Conservation (phyloP, 2,888 invertebrate genomes). For the Crocallis elinguaria region DNA sequence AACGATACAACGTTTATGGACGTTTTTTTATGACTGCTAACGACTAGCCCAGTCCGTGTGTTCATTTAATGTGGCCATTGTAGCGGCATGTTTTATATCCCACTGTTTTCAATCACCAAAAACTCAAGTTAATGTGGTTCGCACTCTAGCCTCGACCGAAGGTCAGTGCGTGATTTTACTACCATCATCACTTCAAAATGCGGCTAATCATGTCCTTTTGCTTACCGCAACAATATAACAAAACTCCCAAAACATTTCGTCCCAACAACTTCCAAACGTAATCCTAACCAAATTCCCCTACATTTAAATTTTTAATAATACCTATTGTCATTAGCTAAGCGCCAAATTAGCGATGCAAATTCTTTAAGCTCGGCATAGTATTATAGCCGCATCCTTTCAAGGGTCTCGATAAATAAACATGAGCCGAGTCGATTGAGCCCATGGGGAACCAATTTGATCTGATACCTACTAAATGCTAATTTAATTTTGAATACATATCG, state of each 20-base stretch:
- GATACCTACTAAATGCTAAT: slow-evolving; percentile 73
- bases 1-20: too few relatives aligned
- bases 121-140: too few relatives aligned
- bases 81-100: too few relatives aligned
- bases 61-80: too few relatives aligned
- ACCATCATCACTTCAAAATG: background rate
- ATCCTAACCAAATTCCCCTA: background rate
- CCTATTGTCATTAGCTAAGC: slow-evolving; percentile 44
- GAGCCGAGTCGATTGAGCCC: slow-evolving; percentile 60
- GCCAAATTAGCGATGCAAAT: slow-evolving; percentile 68
- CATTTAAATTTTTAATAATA: slow-evolving; percentile 30
- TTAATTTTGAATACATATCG: slow-evolving; percentile 60
- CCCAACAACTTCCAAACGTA: background rate
- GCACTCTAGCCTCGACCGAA: too few relatives aligned
- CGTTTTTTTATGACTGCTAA: too few relatives aligned
- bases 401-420: slow-evolving; percentile 79
- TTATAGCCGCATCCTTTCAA: slow-evolving; percentile 63
- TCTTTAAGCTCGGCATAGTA: slow-evolving; percentile 67
- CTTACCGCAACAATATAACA: background rate
- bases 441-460: slow-evolving; percentile 64
- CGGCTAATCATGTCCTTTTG: background rate
- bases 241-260: background rate
- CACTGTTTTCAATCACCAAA: too few relatives aligned
- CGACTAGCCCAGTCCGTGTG: too few relatives aligned
- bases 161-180: too few relatives aligned